phyloP scores from a whole-genome alignment of 2,113 vertebrate genomes.

The Xiphophorus maculatus region DNA sequence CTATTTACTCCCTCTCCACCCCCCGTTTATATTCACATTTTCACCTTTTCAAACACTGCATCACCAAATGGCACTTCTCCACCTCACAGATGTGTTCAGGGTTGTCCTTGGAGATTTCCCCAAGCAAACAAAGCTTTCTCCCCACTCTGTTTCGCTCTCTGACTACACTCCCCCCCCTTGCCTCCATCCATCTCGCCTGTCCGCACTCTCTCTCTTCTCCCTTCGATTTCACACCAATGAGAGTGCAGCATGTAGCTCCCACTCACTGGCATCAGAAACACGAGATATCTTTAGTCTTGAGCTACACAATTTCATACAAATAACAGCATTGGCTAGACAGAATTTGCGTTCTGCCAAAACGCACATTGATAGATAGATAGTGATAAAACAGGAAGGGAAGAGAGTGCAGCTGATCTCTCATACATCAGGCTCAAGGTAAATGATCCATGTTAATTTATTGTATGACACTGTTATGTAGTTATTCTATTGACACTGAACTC shows the following conservation, averaged over 20 bases:
- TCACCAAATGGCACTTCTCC: conserved; percentile 15
- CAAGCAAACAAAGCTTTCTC: conserved; percentile 52
- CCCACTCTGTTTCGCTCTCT: conserved; percentile 29
- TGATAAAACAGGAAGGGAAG: conserved; percentile 38
- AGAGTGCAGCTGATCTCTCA: conserved; percentile 50
- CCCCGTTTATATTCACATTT: neutral
- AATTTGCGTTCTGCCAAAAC: conserved; percentile 45
- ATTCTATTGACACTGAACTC: conserved; percentile 28
- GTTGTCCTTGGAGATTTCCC: conserved; percentile 68
- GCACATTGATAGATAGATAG: conserved; percentile 43
- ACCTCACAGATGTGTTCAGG: conserved; percentile 52
- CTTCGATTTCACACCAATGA: conserved; percentile 73
- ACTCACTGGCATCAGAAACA: conserved; percentile 73
- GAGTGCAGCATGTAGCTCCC: conserved; percentile 70
- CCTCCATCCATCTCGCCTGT: conserved; percentile 45
- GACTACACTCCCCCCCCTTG: conserved; percentile 35
- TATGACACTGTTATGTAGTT: conserved; percentile 57
- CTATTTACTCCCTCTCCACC: neutral
- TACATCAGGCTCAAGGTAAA: conserved; percentile 74
- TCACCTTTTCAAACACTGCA: conserved; percentile 20
- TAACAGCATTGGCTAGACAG: conserved; percentile 37
- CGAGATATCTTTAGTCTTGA: conserved; percentile 63
- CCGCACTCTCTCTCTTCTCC: conserved; percentile 18
- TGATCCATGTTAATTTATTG: conserved; percentile 55
- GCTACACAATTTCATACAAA: conserved; percentile 50